These are phyloP conservation scores for Laodelphax striatellus DNA, from an alignment of 1,140 invertebrate genomes.

Conservation along the genomic window DNA sequence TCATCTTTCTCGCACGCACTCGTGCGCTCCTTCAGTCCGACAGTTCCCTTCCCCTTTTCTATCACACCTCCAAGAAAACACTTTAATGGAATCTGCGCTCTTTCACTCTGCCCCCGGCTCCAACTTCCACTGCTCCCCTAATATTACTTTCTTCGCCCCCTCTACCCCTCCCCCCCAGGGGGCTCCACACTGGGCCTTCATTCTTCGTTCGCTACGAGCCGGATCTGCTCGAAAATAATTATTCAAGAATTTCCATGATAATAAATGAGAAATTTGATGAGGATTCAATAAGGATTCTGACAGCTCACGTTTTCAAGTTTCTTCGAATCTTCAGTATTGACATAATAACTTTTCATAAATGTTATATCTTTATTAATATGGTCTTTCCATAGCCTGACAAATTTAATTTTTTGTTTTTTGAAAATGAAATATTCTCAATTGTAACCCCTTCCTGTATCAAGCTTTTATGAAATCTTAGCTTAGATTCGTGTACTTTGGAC, in stretches of 20 bases:
- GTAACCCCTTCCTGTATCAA: no score
- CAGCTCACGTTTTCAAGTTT: no score
- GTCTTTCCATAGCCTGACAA: no score
- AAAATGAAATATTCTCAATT: no score
- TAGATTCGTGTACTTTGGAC: no score
- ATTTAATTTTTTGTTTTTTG: no score
- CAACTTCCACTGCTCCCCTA: not conserved
- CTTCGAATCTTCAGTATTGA: no score
- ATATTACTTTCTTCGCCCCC: not conserved
- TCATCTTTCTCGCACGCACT: conserved; percentile 1
- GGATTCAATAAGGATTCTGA: no score
- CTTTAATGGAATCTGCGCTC: conserved; percentile 17
- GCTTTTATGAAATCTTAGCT: no score
- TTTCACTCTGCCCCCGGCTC: not conserved
- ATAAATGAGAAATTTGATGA: not conserved
- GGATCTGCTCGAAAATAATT: not conserved
- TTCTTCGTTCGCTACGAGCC: not conserved
- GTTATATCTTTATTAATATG: no score
- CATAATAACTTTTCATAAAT: no score
- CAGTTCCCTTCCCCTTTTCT: not conserved
- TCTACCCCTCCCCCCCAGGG: not conserved
- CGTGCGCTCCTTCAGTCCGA: conserved; percentile 1
- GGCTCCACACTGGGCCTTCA: no score
- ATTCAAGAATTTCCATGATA: not conserved
- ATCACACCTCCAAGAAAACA: conserved; percentile 8